Conservation (phyloP, 2,113 vertebrate genomes). For the Gallinago jamesoni region DNA sequence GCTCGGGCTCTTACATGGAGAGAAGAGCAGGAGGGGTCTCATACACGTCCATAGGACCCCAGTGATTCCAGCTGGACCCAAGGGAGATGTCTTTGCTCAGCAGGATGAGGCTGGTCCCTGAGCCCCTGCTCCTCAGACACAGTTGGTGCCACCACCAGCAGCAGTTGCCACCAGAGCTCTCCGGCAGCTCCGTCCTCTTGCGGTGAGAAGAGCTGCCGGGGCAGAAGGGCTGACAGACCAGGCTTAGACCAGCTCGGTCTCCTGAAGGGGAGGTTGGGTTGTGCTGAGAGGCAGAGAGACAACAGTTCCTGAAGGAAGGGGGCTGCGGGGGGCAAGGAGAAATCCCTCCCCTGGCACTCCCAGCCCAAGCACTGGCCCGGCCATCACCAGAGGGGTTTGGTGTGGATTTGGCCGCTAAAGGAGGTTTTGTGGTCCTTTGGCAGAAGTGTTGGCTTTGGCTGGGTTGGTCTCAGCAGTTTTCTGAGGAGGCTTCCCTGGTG, state of each 20-base stretch:
- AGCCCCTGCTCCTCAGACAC: neutral
- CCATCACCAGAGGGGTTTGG: accelerated
- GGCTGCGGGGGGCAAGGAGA: too few relatives aligned
- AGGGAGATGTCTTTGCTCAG: accelerated
- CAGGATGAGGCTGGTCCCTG: neutral
- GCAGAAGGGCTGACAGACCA: neutral
- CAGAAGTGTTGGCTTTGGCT: neutral
- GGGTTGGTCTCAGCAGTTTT: accelerated
- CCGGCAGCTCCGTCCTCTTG: accelerated
- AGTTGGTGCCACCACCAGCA: neutral
- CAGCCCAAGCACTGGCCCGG: accelerated
- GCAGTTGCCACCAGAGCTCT: neutral
- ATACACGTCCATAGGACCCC: accelerated
- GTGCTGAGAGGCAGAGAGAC: neutral
- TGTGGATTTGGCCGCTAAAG: neutral
- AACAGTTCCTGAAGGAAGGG: neutral
- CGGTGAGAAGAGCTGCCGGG: accelerated
- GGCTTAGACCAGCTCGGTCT: neutral
- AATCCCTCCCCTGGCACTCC: neutral
- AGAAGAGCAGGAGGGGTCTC: neutral
- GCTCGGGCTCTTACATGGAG: accelerated
- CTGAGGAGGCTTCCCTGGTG: neutral
- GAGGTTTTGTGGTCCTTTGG: neutral
- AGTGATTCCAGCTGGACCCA: accelerated
- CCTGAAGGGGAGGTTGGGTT: neutral